Evolutionary conservation across 2,888 invertebrate species (phyloP), one percentile per base, ranked within the genome.

Genomic region (Mylabris sibirica): DNA sequence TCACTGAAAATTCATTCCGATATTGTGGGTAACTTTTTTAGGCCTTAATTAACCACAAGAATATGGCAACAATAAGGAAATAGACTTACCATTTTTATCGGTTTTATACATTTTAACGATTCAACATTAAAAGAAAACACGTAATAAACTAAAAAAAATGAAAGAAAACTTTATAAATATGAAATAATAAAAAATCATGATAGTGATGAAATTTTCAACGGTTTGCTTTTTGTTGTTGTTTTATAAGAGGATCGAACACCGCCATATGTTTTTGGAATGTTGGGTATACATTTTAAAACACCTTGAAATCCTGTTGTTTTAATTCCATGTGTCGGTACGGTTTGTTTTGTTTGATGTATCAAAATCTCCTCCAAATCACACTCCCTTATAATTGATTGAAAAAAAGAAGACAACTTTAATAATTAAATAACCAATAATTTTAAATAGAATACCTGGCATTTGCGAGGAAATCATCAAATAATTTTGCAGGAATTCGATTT

Each of bases 321-420:
- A 6, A 65, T 69, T 26, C 74, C 74, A 61, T 75, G 76, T 49
- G 70, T 77, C 71, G 81, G 78, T 72, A 78, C 75, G 14, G 80
- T 75, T 65, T 82, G 80, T 12, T 76, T 78, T n/a, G 83, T 84
- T 73, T 85, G 84, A 64, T 83, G 76, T 12, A 91, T 88, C 17
- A 93, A 83, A 34, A 93, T 89, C 81, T 92, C 92, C 78, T 93
- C 92, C 61, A 93, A 84, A 81, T 93, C 92, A 59, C 89, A 89
- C 82, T 92, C 93, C 78, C 92, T 92, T 85, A 38, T n/a, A 44
- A 44, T 17, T 3, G n/a, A 68, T 60, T 64, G 22, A 66, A 65
- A 71, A n/a, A n/a, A n/a, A n/a, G n/a, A n/a, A n/a, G n/a, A n/a
- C n/a, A n/a, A n/a, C n/a, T n/a, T 59, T 59, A 57, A 64, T 34